These are phyloP conservation scores for Paramuricea clavata DNA, from an alignment of 92 coral and sea anemone species.

Conservation along the genomic window DNA sequence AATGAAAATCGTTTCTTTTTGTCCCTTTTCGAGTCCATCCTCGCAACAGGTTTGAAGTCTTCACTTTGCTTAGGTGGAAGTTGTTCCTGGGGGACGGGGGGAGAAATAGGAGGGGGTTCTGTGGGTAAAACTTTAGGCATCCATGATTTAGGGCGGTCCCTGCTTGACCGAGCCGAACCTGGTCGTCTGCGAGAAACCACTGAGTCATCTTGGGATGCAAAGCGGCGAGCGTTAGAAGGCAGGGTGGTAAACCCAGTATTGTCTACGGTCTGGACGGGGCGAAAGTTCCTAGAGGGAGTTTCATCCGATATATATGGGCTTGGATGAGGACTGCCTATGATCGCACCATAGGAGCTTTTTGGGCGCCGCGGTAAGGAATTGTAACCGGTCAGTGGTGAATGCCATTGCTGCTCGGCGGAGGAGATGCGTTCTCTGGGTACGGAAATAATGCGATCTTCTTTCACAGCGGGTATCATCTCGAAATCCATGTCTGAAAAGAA, in stretches of 20 bases:
- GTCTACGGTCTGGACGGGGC: constrained; percentile 26
- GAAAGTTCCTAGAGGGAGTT: constrained; percentile 20
- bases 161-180: constrained; percentile 2
- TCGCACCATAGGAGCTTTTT: constrained; percentile 42
- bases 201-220: constrained; percentile 28
- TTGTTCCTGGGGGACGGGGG: constrained; percentile 37
- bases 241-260: constrained; percentile 49
- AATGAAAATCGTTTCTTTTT: constrained; percentile 34
- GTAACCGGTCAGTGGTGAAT: constrained; percentile 41
- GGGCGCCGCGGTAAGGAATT: constrained; percentile 38
- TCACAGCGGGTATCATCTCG: constrained; percentile 80
- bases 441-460: constrained; percentile 91
- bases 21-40: constrained; percentile 14
- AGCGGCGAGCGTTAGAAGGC: constrained; percentile 32
- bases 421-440: constrained; percentile 91
- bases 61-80: background rate
- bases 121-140: constrained; percentile 47
- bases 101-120: constrained; percentile 14
- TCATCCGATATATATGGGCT: background rate
- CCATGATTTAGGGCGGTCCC: constrained; percentile 50
- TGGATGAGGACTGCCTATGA: constrained; percentile 32
- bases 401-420: constrained; percentile 78
- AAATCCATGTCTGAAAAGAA: constrained; percentile 73
- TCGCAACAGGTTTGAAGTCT: background rate
- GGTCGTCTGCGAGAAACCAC: background rate